Conservation (phyloP, 1,140 invertebrate genomes). For the Pseudomyrmex flavicornis region DNA sequence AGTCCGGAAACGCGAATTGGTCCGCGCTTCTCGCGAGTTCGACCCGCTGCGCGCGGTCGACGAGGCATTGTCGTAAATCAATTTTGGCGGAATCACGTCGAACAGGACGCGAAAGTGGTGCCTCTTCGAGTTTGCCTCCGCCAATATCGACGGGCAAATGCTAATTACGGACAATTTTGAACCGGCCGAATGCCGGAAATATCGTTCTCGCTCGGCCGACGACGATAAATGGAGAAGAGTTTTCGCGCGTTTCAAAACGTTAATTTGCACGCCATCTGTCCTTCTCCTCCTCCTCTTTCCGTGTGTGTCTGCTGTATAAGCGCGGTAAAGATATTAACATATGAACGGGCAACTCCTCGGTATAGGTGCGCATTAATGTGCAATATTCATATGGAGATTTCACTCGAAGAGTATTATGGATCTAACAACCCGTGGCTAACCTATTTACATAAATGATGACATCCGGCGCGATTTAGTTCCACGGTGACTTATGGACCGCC, state of each 20-base stretch:
- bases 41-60: constrained; percentile 1
- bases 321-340: constrained; percentile 73
- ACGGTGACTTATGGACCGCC: constrained; percentile 46
- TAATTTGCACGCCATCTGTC: constrained; percentile 60
- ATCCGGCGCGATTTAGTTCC: constrained; percentile 72
- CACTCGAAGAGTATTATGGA: constrained; percentile 76
- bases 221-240: constrained; percentile 55
- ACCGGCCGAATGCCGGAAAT: constrained; percentile 52
- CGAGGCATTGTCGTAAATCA: constrained; percentile 65
- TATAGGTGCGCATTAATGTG: constrained; percentile 70
- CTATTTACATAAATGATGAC: constrained; percentile 77
- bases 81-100: constrained; percentile 30
- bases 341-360: constrained; percentile 65
- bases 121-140: constrained; percentile 21
- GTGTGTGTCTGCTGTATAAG: too few relatives aligned
- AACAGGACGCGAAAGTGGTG: constrained; percentile 34
- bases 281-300: constrained; percentile 6
- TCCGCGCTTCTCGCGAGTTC: not conserved
- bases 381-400: constrained; percentile 79
- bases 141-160: constrained; percentile 45
- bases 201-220: constrained; percentile 30
- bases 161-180: constrained; percentile 53
- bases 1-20: constrained; percentile 3
- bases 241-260: constrained; percentile 56
- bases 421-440: constrained; percentile 77